phyloP scores from a whole-genome alignment of 92 coral and sea anemone genomes.

The Palythoa grandis region DNA sequence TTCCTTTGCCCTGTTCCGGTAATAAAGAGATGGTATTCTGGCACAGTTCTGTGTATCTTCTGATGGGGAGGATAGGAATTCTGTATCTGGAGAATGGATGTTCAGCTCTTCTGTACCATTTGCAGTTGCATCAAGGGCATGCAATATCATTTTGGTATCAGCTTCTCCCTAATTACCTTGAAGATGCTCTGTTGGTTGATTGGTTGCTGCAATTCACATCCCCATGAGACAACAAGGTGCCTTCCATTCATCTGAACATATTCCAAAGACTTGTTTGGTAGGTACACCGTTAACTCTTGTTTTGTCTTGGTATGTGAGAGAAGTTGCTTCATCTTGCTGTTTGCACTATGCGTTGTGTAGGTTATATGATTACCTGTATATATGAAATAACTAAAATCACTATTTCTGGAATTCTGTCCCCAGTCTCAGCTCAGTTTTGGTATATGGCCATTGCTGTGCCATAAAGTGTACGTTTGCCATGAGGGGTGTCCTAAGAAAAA shows the following conservation, averaged over 20 bases:
- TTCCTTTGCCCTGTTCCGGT: conserved; percentile 52
- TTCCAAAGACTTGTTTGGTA: too few species aligned
- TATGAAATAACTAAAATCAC: too few species aligned
- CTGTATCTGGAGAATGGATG: conserved; percentile 23
- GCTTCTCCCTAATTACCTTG: too few species aligned
- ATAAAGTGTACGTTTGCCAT: too few species aligned
- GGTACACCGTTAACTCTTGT: too few species aligned
- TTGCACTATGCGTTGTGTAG: conserved; percentile 18
- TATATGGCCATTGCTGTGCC: too few species aligned
- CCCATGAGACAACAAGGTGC: too few species aligned
- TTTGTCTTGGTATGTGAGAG: conserved; percentile 44
- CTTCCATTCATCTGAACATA: too few species aligned
- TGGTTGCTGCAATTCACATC: conserved; percentile 40
- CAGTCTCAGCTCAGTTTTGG: too few species aligned
- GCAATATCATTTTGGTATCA: background rate
- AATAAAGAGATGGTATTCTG: background rate
- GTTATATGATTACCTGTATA: conserved; percentile 22
- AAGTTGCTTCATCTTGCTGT: conserved; percentile 42
- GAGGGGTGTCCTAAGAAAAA: too few species aligned
- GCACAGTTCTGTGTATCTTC: conserved; percentile 48
- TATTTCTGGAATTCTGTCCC: too few species aligned
- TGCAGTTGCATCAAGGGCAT: conserved; percentile 51
- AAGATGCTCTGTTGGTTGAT: conserved; percentile 10
- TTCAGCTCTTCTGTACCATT: conserved; percentile 40
- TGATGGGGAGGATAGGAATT: conserved; percentile 14